These are phyloP conservation scores for Podarcis lilfordi DNA, from an alignment of 2,797 vertebrate genomes.

Conservation along the genomic window DNA sequence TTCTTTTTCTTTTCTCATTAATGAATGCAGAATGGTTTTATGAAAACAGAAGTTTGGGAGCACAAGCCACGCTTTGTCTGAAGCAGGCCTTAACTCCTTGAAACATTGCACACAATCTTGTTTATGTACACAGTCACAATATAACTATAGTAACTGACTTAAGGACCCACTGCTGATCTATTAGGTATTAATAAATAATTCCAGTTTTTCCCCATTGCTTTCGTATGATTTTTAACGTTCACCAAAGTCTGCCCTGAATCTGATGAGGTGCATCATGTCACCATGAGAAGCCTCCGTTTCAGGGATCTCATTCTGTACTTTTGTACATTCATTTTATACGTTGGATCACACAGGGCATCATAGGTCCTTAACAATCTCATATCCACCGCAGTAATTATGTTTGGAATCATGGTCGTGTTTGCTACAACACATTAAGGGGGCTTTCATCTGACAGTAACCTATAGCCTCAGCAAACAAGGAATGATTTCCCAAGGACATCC, in stretches of 20 bases:
- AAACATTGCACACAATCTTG: neutral
- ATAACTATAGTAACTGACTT: neutral
- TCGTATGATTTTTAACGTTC: neutral
- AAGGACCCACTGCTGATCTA: neutral
- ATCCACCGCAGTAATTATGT: conserved; percentile 3
- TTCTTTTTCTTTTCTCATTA: no score
- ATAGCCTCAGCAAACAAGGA: conserved; percentile 25
- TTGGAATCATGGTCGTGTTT: neutral
- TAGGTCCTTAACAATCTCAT: neutral
- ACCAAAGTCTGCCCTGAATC: neutral
- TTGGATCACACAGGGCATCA: conserved; percentile 3
- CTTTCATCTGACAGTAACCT: conserved; percentile 11
- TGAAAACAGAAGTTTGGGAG: no score
- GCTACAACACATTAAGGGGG: neutral
- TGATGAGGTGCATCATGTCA: neutral
- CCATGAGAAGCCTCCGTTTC: neutral
- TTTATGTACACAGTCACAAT: neutral
- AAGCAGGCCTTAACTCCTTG: neutral
- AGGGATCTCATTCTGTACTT: neutral
- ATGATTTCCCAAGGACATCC: conserved; percentile 18
- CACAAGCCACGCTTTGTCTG: neutral
- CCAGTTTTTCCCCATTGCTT: neutral
- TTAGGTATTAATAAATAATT: neutral
- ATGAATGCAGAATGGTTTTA: no score
- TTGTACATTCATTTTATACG: neutral